Base-by-base conservation (phyloP, 1,140 invertebrate genomes). In the Lepidurus apus region DNA sequence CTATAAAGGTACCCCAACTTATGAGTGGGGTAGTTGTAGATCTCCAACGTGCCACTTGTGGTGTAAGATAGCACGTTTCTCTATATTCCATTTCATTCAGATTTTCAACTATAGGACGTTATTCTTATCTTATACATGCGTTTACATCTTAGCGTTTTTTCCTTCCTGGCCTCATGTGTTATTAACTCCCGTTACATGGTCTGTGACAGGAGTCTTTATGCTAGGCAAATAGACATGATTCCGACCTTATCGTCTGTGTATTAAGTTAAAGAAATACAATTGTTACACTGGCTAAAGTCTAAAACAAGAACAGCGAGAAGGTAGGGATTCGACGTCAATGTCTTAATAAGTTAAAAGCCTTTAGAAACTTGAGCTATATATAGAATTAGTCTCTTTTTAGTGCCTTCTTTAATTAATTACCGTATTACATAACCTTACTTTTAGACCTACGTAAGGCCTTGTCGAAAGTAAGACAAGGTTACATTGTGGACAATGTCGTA, bases 151-250 rank as follows among this genome's bases (percentile, higher is more conserved):
- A 65, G 13, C 53, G 53, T 10, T 7, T 65, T 47, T 65, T 65
- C 53, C 53, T 65, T 21, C 8, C 53, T 21, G 53, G 53, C 53
- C 53, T 65, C 53, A 21, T 65, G 10, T 65, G 21, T 65, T 11
- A 11, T 65, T n/a, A 65, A 13, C 8, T 65, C 21, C 53, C 53
- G 21, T 65, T 13, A 17, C 53, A 65, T 21, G 3, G 8, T 65
- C n/a, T 65, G 53, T 65, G 53, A 21, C 53, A 65, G 53, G 53
- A 21, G 17, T 65, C 21, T 65, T 65, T n/a, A n/a, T 65, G 53
- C 53, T 65, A 65, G 53, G 53, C 53, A 65, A 65, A n/a, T 65
- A 65, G 53, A 65, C 45, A n/a, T 65, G 53, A 65, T 65, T 65
- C 17, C 53, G 21, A 65, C 17, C 17, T 65, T 65, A 9, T 5